Evolutionary conservation across 64 coral and sea anemone species (phyloP).

Genomic region (Montipora foliosa): DNA sequence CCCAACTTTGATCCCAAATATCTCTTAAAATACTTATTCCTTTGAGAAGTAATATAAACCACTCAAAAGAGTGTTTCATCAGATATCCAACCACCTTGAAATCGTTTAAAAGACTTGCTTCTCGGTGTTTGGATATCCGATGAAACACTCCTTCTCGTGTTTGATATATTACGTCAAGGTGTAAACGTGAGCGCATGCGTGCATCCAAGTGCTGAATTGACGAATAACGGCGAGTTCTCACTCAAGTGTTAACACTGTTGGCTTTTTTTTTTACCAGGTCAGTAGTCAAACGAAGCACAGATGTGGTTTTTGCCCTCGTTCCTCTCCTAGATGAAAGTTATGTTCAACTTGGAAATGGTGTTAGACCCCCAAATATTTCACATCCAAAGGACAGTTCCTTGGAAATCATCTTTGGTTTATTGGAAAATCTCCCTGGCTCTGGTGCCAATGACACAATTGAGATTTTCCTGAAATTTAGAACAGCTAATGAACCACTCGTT

Average conservation of each 20-base stretch:
- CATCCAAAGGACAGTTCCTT: slow-evolving; percentile 47
- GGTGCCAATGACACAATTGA: slow-evolving; percentile 65
- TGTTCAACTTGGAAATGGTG: slow-evolving; percentile 23
- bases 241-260: neutral
- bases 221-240: neutral
- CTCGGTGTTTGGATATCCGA: no score
- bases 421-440: slow-evolving; percentile 66
- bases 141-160: no score
- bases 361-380: slow-evolving; percentile 48
- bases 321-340: slow-evolving; percentile 56
- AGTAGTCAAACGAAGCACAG: slow-evolving; percentile 33
- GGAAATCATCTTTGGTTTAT: slow-evolving; percentile 60
- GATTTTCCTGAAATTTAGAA: slow-evolving; percentile 66
- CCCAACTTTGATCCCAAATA: no score
- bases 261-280: slow-evolving; percentile 27
- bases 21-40: no score
- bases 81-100: no score
- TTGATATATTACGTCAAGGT: no score
- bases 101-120: no score
- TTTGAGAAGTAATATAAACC: no score
- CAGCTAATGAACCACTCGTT: slow-evolving; percentile 69
- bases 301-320: slow-evolving; percentile 43
- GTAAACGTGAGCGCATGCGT: no score
- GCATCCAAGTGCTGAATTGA: no score
- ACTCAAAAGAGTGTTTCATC: no score